Evolutionary conservation across 2,113 vertebrate species (phyloP).

Genomic region (Pachycephala philippinensis): DNA sequence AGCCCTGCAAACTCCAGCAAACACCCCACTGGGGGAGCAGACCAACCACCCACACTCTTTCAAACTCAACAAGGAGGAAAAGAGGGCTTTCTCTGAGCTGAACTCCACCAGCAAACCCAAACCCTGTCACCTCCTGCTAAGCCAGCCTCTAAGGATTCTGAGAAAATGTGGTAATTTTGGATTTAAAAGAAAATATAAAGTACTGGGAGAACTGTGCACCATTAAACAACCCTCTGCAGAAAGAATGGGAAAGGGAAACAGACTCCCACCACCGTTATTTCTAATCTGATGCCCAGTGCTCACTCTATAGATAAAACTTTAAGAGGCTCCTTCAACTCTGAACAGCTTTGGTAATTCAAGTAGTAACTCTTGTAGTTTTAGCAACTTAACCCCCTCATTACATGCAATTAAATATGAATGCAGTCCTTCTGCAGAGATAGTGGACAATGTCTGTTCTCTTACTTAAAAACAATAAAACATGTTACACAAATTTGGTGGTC

Average conservation of each 20-base stretch:
- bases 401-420: neutral
- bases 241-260: neutral
- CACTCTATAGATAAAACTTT: neutral
- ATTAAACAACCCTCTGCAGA: neutral
- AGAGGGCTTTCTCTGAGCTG: neutral
- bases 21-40: fast-evolving
- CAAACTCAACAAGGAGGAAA: neutral
- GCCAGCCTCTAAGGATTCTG: neutral
- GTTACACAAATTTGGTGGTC: neutral
- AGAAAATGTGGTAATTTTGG: neutral
- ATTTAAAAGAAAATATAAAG: neutral
- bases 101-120: neutral
- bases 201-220: neutral
- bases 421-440: neutral
- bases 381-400: neutral
- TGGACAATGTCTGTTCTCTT: neutral
- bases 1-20: neutral
- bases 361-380: neutral
- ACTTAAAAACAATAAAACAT: neutral
- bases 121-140: neutral
- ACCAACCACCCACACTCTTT: neutral
- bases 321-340: neutral
- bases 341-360: neutral
- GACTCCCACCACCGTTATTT: fast-evolving
- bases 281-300: neutral